Evolutionary conservation across 2,888 invertebrate species (phyloP).

Genomic region (Strigamia maritima): DNA sequence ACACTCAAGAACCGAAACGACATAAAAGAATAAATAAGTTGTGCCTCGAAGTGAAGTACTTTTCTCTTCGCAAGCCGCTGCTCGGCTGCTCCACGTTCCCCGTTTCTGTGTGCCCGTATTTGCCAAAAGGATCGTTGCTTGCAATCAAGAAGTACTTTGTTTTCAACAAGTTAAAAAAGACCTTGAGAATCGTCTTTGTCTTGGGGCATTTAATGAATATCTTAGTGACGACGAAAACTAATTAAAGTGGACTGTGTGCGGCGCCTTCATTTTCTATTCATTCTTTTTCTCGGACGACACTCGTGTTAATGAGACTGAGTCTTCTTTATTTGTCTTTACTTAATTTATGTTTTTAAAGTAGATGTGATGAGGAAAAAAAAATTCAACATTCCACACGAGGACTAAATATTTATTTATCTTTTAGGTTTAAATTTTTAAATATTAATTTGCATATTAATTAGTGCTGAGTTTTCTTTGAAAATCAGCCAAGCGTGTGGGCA

Average conservation of each 20-base stretch:
- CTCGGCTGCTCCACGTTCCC: background rate
- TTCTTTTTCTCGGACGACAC: constrained; percentile 1
- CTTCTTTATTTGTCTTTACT: constrained; percentile 1
- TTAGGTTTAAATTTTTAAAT: background rate
- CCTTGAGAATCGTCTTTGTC: constrained; percentile 10
- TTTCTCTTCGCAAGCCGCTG: background rate
- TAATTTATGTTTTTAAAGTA: background rate
- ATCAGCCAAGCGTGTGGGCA: background rate
- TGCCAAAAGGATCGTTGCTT: constrained; percentile 10
- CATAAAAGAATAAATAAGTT: constrained; percentile 15
- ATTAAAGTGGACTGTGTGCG: constrained; percentile 10
- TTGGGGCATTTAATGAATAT: constrained; percentile 5
- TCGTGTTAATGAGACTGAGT: background rate
- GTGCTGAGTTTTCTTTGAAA: constrained; percentile 4
- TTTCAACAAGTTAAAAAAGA: constrained; percentile 15
- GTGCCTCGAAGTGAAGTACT: constrained; percentile 6
- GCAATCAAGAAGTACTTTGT: constrained; percentile 15
- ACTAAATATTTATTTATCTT: background rate
- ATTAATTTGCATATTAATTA: background rate
- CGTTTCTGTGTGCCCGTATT: background rate
- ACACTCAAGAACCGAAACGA: constrained; percentile 15
- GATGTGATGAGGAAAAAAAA: background rate
- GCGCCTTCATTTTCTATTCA: constrained; percentile 10
- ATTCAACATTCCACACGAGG: background rate
- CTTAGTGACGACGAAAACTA: background rate